Base-by-base conservation (phyloP, 2,797 vertebrate species). In the Ctenopoma kingsleyae region DNA sequence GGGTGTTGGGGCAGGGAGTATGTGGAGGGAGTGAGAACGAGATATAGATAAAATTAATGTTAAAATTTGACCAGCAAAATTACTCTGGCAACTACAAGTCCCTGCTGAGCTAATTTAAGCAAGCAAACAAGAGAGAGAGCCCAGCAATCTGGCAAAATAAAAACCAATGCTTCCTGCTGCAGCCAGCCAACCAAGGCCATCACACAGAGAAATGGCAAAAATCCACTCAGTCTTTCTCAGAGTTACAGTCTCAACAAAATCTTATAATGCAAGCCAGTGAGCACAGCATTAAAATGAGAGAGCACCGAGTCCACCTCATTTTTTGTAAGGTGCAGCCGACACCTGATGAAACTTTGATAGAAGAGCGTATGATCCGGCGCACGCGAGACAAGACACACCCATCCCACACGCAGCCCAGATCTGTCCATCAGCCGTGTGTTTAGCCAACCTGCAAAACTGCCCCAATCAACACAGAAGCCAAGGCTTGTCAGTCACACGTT, bases 401-500 rank as follows among this genome's bases (percentile, higher is more conserved):
- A 67, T 73, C 71, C 81, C 68, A 65, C 79, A 58, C 30, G 35
- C 65, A 87, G 76, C 85, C 86, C 83, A 84, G 79, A 91, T 89
- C 87, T 85, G 85, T 89, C 87, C 78, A 76, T 92, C 87, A 86
- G 53, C 50, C 38, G 3, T 4, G 66, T 44, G 70, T 89, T 89
- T 71, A 83, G 74, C 76, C 82, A 76, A 85, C 83, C 83, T 84
- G 75, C 53, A 69, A 74, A 84, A 71, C 67, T 82, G 78, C 71
- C 83, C 85, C 86, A 82, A 87, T 88, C 86, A 89, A 81, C 81
- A 62, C 66, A 74, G 78, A 81, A 84, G 80, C 74, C 59, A 56
- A 81, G 78, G 81, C 81, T 90, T 89, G 90, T 91, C 93, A 93
- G 87, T 93, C 91, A 92, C 86, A 90, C 82, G 91, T 91, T 91